Conservation (phyloP, 2,113 vertebrate species). For the Hypanus sabinus region DNA sequence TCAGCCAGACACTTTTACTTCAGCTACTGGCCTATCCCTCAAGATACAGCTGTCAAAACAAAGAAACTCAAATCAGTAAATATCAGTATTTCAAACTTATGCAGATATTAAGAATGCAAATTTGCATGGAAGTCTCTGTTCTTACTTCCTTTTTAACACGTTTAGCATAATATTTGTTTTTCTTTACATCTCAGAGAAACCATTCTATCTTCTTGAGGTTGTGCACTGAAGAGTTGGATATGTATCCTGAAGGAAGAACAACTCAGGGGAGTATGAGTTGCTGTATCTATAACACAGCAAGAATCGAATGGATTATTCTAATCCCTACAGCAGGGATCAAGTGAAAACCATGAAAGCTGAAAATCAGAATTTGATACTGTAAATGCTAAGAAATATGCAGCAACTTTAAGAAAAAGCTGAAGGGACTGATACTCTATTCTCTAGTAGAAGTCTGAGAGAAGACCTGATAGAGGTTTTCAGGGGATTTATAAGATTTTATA, state of each 20-base stretch:
- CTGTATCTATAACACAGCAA: background rate
- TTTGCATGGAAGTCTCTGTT: background rate
- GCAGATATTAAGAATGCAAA: background rate
- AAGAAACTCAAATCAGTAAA: background rate
- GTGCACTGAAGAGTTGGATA: background rate
- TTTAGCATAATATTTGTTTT: background rate
- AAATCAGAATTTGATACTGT: background rate
- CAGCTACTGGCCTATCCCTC: background rate
- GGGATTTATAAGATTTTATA: background rate
- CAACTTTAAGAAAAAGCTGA: background rate
- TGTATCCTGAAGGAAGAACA: constrained; percentile 25
- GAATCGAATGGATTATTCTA: background rate
- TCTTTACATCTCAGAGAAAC: background rate
- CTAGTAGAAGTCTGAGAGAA: no score
- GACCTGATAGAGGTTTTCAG: no score
- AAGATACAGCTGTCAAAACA: background rate
- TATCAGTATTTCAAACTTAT: background rate
- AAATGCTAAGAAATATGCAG: background rate
- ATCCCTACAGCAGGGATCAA: background rate
- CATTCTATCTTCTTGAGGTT: no score
- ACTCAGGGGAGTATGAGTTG: background rate
- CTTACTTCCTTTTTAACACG: background rate
- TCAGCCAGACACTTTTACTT: background rate
- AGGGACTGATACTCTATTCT: no score
- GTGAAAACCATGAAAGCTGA: background rate